Base-by-base conservation (phyloP, 2,888 invertebrate genomes). In the Cataglyphis cursor region DNA sequence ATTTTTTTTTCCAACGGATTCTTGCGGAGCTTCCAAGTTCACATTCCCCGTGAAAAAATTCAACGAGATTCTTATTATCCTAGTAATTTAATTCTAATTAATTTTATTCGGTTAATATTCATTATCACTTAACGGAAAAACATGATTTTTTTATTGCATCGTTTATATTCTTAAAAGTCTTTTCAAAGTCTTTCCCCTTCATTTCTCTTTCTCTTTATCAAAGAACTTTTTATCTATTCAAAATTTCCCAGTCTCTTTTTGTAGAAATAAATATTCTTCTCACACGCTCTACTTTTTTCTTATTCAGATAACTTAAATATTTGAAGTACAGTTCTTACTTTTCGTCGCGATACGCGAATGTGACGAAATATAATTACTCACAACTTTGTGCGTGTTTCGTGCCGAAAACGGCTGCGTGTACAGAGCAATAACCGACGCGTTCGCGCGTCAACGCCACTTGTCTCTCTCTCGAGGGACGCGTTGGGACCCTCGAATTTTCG, bases 401-500 rank as follows among this genome's bases (percentile, higher is more conserved):
- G 59, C 59, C 73, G 78, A 80, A 70, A 78, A 59, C 72, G 62
- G 59, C 72, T 41, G 78, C 78, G 70, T 78, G 70, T 68, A 78
- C 75, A 44, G 75, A 54, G 76, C 83, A 80, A 83, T 83, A 82
- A 65, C 81, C 59, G 73, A 48, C 82, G 73, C 83, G 81, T 83
- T 83, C 76, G 64, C 76, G 82, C 81, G 81, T 85, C 81, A 85
- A 86, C 81, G 83, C 81, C 83, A 85, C 82, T 86, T 86, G 82
- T 83, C 82, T 80, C 78, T 28, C 28, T 28, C 28, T 70, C 78
- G 59, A 44, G 78, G 72, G 78, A 61, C 70, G 70, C 64, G 75
- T 41, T 76, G 62, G 81, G 68, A 80, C 85, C 87, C 85, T 85
- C 83, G 87, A 87, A 85, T 82, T 87, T 85, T 87, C 81, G 70